Evolutionary conservation across 2,797 vertebrate species (phyloP).

Genomic region (Sardinella longiceps): DNA sequence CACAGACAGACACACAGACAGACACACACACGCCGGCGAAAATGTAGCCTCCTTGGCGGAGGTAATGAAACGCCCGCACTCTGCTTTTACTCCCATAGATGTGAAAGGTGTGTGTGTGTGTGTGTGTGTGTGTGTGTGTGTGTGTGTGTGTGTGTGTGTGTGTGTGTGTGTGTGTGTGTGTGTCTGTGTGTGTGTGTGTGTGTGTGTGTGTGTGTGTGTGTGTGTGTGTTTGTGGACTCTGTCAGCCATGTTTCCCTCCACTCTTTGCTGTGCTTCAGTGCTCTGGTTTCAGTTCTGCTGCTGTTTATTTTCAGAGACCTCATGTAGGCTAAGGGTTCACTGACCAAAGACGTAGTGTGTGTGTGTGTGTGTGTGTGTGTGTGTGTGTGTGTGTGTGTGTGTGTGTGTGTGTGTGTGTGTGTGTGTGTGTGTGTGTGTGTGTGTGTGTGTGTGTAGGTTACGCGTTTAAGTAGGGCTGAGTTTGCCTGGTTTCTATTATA

Average conservation of each 20-base stretch:
- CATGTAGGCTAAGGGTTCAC: neutral
- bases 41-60: too few species aligned
- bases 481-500: neutral
- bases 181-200: too few species aligned
- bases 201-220: neutral
- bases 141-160: too few species aligned
- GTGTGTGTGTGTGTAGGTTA: neutral
- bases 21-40: too few species aligned
- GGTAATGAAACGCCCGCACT: too few species aligned
- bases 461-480: too few species aligned
- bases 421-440: constrained; percentile 6
- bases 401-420: constrained; percentile 14
- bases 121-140: too few species aligned
- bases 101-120: too few species aligned
- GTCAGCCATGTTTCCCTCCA: neutral
- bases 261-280: neutral
- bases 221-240: neutral
- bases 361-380: neutral
- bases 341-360: constrained; percentile 2
- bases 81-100: too few species aligned
- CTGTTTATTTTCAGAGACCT: neutral
- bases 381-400: constrained; percentile 10
- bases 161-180: too few species aligned
- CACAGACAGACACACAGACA: too few species aligned
- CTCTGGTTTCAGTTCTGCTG: neutral